Evolutionary conservation across 2,888 invertebrate species (phyloP), one percentile per base, ranked within the genome.

Genomic region (Rhopalosiphum nymphaeae): DNA sequence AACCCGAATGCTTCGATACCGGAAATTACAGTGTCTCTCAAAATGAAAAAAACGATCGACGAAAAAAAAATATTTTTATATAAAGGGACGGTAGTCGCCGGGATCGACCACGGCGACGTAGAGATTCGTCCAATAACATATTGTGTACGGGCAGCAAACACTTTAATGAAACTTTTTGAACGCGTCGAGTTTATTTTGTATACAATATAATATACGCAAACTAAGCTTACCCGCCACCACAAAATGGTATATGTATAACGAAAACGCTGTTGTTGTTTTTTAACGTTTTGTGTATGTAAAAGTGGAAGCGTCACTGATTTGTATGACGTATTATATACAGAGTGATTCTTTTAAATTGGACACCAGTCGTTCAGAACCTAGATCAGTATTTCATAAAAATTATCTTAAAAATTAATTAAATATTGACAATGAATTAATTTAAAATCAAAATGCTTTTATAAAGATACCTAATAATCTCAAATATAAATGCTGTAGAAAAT

Each of bases 81-180:
- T 21, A 36, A 78, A 67, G 21, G 36, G 78, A 78, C 36, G 21
- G 9, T 78, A 36, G 36, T 36, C 21, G 78, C 21, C 21, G 36
- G 21, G 36, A 36, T 78, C 78, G 36, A 78, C 36, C 78, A 36
- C 78, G 21, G 3, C 21, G 36, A 36, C 78, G 36, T 78, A 36
- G 26, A 25, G 36, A 90, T 46, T 26, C n/a, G 0, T 46, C 49
- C 46, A 29, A 87, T 87, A 90, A 67, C 46, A 46, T 61, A 53
- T 53, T 53, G 46, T 90, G 44, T 89, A 90, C 11, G 25, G 25
- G 11, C n/a, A 25, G 29, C 44, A 91, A 49, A 67, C 10, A 36
- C n/a, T 91, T 91, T 91, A 78, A 91, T 91, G 90, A 91, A 91
- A 91, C 46, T 91, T 67, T 91, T 91, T 36, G 44, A 91, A 91